These are phyloP conservation scores for Sesia bembeciformis DNA, from an alignment of 2,888 invertebrate species.

Conservation along the genomic window DNA sequence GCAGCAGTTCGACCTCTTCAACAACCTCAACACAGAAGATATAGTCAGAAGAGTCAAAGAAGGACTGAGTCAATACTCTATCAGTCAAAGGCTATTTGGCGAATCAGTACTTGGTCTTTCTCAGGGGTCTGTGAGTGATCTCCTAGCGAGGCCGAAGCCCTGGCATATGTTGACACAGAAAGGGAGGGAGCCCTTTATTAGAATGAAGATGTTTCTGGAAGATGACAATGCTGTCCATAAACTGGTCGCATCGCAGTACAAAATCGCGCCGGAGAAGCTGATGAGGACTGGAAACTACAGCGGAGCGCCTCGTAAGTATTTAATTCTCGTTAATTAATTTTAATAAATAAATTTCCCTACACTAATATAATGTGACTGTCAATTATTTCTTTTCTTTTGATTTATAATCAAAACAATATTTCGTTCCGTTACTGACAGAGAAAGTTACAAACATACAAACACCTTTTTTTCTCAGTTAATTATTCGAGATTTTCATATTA, in stretches of 20 bases:
- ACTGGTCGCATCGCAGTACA: constrained; percentile 96
- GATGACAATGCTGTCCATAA: constrained; percentile 97
- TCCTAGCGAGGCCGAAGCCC: constrained; percentile 97
- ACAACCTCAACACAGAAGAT: constrained; percentile 98
- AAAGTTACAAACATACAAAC: too few species aligned
- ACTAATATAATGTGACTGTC: too few species aligned
- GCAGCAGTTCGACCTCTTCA: constrained; percentile 98
- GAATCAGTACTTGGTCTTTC: constrained; percentile 97
- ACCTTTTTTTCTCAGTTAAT: too few species aligned
- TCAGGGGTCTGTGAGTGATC: constrained; percentile 97
- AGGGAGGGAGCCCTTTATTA: constrained; percentile 96
- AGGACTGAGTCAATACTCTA: constrained; percentile 94
- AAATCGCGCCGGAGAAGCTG: constrained; percentile 97
- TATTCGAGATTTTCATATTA: too few species aligned
- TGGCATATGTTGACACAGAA: constrained; percentile 99
- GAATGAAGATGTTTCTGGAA: constrained; percentile 98
- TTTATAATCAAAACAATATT: too few species aligned
- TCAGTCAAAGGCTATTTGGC: constrained; percentile 98
- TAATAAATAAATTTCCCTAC: too few species aligned
- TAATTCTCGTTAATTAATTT: constrained; percentile 17
- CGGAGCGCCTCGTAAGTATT: constrained; percentile 83
- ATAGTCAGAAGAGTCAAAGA: constrained; percentile 97
- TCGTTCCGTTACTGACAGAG: too few species aligned
- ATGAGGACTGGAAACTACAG: constrained; percentile 97
- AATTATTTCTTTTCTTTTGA: too few species aligned